Percentiles rank a stretch among this genome's conserved stretches.
Evolutionary conservation across 1,140 invertebrate genomes (phyloP).

Genomic region (Lamellibrachia luymesi): DNA sequence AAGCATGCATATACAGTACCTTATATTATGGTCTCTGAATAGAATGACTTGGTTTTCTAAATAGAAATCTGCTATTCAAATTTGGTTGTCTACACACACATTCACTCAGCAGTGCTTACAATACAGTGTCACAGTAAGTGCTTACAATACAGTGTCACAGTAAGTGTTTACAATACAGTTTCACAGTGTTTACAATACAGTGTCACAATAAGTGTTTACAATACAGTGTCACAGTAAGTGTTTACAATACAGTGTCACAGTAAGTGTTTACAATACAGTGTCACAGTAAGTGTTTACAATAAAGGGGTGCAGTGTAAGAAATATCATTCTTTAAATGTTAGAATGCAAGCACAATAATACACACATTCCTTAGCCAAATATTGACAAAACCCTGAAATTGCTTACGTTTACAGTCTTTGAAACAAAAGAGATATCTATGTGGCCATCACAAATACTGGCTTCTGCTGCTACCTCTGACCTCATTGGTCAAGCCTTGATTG

Average conservation of each 20-base stretch:
- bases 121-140: neutral
- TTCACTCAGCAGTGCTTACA: neutral
- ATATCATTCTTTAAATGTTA: neutral
- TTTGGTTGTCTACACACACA: too few relatives aligned
- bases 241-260: neutral
- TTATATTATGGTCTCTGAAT: neutral
- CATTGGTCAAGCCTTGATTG: neutral
- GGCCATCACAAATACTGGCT: neutral
- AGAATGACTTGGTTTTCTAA: neutral
- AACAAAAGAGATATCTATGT: neutral
- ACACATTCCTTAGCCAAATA: neutral
- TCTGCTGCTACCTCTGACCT: neutral
- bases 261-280: neutral
- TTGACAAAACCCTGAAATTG: too few relatives aligned
- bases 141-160: neutral
- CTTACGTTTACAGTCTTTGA: too few relatives aligned
- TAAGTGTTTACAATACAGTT: neutral
- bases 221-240: neutral
- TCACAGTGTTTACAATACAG: too few relatives aligned
- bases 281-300: neutral
- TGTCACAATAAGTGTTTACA: neutral
- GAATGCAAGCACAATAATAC: neutral
- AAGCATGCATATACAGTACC: neutral
- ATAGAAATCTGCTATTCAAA: neutral
- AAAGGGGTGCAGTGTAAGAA: neutral